Evolutionary conservation across 2,113 vertebrate genomes (phyloP), one percentile per base, ranked within the genome.

Genomic region (Phylloscopus trochiloides): DNA sequence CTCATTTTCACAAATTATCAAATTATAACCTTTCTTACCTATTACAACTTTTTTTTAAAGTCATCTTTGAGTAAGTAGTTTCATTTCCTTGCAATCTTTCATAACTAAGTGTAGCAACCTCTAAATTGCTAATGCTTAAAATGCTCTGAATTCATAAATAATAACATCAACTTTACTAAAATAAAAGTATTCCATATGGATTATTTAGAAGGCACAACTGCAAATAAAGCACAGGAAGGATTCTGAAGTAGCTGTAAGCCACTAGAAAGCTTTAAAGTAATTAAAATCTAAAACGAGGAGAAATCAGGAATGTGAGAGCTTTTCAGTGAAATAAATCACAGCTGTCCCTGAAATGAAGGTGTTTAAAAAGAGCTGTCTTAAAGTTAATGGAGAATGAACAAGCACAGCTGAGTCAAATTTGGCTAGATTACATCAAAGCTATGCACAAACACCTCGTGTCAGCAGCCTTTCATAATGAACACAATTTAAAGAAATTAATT

Each of bases 291-390:
- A 81, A 67, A 88, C 89, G 25, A 32, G 29, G 8, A 86, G 86
- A 93, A 88, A 82, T 36, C 11, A 6, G 47, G 17, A 80, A 80
- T 32, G 34, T 55, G 48, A 72, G 70, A 78, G 59, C 40, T 91
- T 91, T 86, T 85, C 65, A 90, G 48, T 29, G 52, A 84, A 94
- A 94, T n/a, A 81, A 87, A 77, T 66, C 86, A 92, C 76, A 86
- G 72, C 68, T 86, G 57, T 55, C 76, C 29, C 79, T 71, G 74
- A 86, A 86, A 75, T 31, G 19, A 88, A 88, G 83, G 45, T 67
- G 36, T 83, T 93, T 91, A 42, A 77, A 74, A 86, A 86, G 51
- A 92, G 63, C 17, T 59, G 81, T 45, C 71, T 94, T 83, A 34
- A 83, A 95, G 57, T 77, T 77, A 92, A 70, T 77, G 55, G 40